phyloP scores from a whole-genome alignment of 1,140 invertebrate genomes.

The Temnothorax longispinosus region DNA sequence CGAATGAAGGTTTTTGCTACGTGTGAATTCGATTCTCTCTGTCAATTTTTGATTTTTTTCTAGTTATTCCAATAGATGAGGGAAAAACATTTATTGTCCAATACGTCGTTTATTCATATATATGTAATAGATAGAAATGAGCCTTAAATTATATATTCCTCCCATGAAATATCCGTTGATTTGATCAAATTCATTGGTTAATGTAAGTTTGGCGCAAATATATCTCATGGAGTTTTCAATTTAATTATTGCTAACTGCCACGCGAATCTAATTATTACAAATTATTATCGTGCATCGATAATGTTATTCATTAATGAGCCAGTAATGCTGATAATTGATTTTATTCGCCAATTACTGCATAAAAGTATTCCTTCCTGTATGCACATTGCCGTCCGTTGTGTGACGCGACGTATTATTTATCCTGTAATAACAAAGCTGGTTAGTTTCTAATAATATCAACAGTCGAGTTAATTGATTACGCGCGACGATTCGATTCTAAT shows the following conservation, averaged over 20 bases:
- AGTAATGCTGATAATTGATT: slow-evolving; percentile 61
- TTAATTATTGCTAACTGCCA: slow-evolving; percentile 48
- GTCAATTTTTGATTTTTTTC: neutral
- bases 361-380: slow-evolving; percentile 51
- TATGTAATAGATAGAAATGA: neutral
- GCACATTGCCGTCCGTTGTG: neutral
- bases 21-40: neutral
- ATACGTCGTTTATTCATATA: neutral
- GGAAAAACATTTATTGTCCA: neutral
- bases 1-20: neutral
- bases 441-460: slow-evolving; percentile 45
- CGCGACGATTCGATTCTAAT: neutral
- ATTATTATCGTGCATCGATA: slow-evolving; percentile 53
- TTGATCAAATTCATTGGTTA: slow-evolving; percentile 3
- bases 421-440: slow-evolving; percentile 34
- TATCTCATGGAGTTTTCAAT: slow-evolving; percentile 50
- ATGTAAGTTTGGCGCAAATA: slow-evolving; percentile 39
- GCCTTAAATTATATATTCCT: neutral
- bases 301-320: slow-evolving; percentile 55
- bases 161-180: neutral
- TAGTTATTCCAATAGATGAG: neutral
- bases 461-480: slow-evolving; percentile 46
- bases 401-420: slow-evolving; percentile 48
- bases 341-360: slow-evolving; percentile 49
- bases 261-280: slow-evolving; percentile 59